Percentiles rank a stretch among this genome's conserved stretches.
phyloP scores from a whole-genome alignment of 2,888 invertebrate species.

The Spilosoma lubricipeda region DNA sequence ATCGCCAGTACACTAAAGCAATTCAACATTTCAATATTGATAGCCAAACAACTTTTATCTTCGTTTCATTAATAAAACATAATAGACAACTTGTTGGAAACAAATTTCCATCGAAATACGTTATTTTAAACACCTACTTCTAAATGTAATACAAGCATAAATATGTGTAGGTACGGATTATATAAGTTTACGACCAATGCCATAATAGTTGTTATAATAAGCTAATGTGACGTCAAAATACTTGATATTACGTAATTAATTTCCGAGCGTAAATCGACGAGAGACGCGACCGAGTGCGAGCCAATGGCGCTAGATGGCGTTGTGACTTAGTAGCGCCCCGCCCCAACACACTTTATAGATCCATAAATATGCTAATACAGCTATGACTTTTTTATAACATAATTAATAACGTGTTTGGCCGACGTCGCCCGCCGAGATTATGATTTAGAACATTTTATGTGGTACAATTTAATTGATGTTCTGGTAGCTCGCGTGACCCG shows the following conservation, averaged over 20 bases:
- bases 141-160: not conserved
- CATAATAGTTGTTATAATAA: not conserved
- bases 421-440: conserved; percentile 70
- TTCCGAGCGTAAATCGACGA: not conserved
- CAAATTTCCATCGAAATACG: not conserved
- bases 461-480: conserved; percentile 81
- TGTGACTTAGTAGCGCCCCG: conserved; percentile 34
- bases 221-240: not conserved
- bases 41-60: not conserved
- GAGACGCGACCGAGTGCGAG: not conserved
- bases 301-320: conserved; percentile 11
- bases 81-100: not conserved
- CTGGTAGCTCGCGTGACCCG: conserved; percentile 73
- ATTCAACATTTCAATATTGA: not conserved
- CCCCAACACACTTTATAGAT: conserved; percentile 63
- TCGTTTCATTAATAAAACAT: not conserved
- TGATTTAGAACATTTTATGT: conserved; percentile 82
- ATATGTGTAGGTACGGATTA: not conserved
- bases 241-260: not conserved
- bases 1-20: no score
- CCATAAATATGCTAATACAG: conserved; percentile 84
- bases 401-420: conserved; percentile 82
- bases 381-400: conserved; percentile 85
- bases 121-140: not conserved
- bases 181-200: not conserved